Percentiles rank a stretch among this genome's conserved stretches.
These are phyloP conservation scores for Haliclona indistincta DNA, from an alignment of 37 sponge, comb jelly and placozoan genomes.

Conservation along the genomic window DNA sequence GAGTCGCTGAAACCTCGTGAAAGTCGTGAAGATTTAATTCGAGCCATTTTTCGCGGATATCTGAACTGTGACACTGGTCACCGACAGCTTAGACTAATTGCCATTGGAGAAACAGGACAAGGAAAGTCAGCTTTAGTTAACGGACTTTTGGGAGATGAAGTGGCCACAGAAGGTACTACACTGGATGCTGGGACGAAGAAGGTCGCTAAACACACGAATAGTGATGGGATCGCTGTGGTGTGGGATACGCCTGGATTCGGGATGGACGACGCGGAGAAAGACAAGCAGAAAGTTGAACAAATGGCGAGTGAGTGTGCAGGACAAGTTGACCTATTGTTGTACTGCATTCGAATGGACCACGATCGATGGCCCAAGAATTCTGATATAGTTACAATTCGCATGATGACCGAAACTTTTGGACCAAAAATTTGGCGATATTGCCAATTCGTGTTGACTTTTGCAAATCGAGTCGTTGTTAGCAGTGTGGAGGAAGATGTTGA, in stretches of 20 bases:
- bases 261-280: not conserved
- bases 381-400: not conserved
- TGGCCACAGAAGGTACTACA: not conserved
- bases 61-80: no score
- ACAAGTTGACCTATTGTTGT: not conserved
- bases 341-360: not conserved
- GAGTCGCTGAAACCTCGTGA: no score
- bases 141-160: not conserved
- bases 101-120: slow-evolving; percentile 4
- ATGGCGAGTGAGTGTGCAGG: not conserved
- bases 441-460: not conserved
- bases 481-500: not conserved
- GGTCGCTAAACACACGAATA: not conserved
- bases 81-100: not conserved
- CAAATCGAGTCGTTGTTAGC: not conserved
- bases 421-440: not conserved
- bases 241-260: slow-evolving; percentile 14
- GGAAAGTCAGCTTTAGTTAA: slow-evolving; percentile 6
- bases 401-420: not conserved
- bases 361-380: not conserved
- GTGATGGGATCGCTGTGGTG: not conserved
- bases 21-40: no score
- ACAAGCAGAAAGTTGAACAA: not conserved
- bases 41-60: no score
- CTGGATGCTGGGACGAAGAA: not conserved